Conservation (phyloP, 2,888 invertebrate species). For the Eupithecia pulchellata region DNA sequence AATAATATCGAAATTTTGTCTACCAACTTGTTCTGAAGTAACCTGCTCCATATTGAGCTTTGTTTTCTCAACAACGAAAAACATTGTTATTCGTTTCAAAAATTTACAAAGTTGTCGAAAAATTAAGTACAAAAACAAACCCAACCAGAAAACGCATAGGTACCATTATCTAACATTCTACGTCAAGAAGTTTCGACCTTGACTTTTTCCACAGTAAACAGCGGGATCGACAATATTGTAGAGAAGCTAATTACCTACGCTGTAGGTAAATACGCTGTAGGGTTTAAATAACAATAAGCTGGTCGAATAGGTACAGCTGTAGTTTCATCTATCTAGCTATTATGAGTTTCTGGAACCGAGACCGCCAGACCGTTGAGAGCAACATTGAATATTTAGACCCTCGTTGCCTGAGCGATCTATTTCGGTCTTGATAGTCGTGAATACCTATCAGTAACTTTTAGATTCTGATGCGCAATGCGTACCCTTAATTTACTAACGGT, state of each 20-base stretch:
- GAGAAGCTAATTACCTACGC: background rate
- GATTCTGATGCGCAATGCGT: background rate
- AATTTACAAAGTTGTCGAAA: background rate
- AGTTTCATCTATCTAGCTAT: slow-evolving; percentile 30
- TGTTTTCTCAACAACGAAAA: background rate
- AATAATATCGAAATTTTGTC: background rate
- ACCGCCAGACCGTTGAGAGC: no score
- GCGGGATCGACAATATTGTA: slow-evolving; percentile 13
- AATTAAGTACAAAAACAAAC: background rate
- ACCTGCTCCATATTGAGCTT: background rate
- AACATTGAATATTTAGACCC: slow-evolving; percentile 31
- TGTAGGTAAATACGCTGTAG: no score
- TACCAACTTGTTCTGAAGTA: background rate
- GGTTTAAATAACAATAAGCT: background rate
- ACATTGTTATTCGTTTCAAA: background rate
- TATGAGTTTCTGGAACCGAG: slow-evolving; percentile 27
- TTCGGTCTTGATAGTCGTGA: slow-evolving; percentile 17
- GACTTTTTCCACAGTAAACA: slow-evolving; percentile 5
- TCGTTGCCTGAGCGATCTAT: slow-evolving; percentile 25
- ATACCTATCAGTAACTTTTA: background rate
- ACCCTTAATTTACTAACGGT: background rate
- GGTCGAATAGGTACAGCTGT: slow-evolving; percentile 31
- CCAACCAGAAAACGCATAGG: no score
- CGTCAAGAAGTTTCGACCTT: background rate
- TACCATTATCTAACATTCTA: background rate